A percentile compares a stretch with the other conserved stretches of the same genome.
phyloP scores from a whole-genome alignment of 2,113 vertebrate species.

The Silurus meridionalis region DNA sequence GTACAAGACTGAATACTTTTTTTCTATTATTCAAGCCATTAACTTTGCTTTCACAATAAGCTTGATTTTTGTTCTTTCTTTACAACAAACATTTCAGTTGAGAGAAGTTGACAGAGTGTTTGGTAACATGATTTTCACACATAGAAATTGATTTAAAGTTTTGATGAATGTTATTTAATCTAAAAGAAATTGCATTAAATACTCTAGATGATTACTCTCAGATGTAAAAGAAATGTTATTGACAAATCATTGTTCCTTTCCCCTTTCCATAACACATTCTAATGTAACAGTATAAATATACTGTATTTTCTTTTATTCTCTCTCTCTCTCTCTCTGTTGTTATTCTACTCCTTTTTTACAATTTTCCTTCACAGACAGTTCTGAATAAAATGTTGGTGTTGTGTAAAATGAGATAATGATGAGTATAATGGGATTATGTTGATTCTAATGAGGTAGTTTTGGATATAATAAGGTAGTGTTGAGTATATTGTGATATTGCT shows the following conservation, averaged over 20 bases:
- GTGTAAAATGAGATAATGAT: no score
- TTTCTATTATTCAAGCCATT: not conserved
- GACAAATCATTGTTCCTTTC: not conserved
- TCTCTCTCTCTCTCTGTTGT: not conserved
- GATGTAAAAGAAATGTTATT: slow-evolving; percentile 28
- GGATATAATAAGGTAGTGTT: no score
- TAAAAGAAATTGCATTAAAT: slow-evolving; percentile 34
- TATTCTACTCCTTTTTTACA: no score
- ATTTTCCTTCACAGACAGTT: no score
- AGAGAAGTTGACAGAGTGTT: slow-evolving; percentile 9
- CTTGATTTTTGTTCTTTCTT: not conserved
- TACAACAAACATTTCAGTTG: not conserved
- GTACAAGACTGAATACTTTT: not conserved
- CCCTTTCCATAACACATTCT: not conserved
- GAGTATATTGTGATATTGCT: no score
- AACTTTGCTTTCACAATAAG: not conserved
- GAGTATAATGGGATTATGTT: no score
- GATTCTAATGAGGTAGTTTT: no score
- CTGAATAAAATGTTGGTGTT: no score
- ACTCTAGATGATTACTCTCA: slow-evolving; percentile 41
- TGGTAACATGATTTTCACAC: slow-evolving; percentile 13
- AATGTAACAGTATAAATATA: no score
- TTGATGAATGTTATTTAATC: slow-evolving; percentile 5
- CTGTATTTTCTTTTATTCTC: not conserved
- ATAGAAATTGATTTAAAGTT: slow-evolving; percentile 41